Evolutionary conservation across 2,888 invertebrate species (phyloP), one percentile per base, ranked within the genome.

Genomic region (Apamea epomidion): DNA sequence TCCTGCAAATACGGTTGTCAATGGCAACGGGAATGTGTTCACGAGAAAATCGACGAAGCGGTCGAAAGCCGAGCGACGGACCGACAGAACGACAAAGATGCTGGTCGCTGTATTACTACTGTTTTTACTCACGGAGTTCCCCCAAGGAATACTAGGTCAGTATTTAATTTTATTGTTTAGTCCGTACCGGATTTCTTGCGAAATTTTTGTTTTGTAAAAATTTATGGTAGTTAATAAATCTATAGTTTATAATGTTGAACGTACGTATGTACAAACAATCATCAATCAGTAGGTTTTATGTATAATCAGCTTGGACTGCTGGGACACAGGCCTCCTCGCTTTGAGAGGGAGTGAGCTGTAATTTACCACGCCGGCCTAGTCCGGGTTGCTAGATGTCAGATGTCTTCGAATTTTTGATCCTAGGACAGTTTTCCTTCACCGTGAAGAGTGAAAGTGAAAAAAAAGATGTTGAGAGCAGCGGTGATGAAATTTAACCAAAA

Each of bases 41-140:
- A 95, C 95, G 0, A 94, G 95, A 77, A 96, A 95, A 86, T 91
- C 95, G 0, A 95, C 96, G 0, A 97, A 97, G 81, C 91, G 96
- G 2, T 93, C 96, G 4, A 97, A 97, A 78, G 95, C 96, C 0
- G 97, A 97, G 86, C 90, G 95, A 2, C 91, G 96, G 67, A 96
- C 97, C 0, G 99, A 99, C 92, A 97, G 99, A 68, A 99, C 99
- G 0, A 99, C 99, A 0, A 98, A 98, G 92, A 99, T 99, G 98
- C 96, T 99, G 72, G 97, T 99, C 2, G 99, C 99, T 0, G 98
- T 99, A 0, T 97, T 99, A 1, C 95, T 99, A 4, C 97, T 99
- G 6, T 99, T 99, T 92, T 97, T 99, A 5, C 95, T 99, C 71
- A 99, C 99, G 0, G 99, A 99, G 94, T 98, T 99, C 88, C 99